phyloP scores from a whole-genome alignment of 2,113 vertebrate genomes.

The Melanerpes formicivorus region DNA sequence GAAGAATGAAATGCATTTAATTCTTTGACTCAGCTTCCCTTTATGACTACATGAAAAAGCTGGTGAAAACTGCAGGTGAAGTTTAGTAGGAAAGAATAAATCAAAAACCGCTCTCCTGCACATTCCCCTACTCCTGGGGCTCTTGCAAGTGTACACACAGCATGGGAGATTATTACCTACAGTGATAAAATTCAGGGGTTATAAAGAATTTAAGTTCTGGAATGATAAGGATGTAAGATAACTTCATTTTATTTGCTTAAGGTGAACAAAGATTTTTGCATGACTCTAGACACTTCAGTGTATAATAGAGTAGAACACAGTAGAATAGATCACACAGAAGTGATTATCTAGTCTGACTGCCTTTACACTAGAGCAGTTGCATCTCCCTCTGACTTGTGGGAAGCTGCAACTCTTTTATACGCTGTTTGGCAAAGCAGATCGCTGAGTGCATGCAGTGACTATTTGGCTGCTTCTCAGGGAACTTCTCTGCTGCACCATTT shows the following conservation, averaged over 20 bases:
- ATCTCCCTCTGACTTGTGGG: not conserved
- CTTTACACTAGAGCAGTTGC: not conserved
- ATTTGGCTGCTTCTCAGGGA: not conserved
- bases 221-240: not conserved
- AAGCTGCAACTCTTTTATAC: not conserved
- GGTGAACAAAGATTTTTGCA: not conserved
- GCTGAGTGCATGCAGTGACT: not conserved
- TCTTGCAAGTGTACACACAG: conserved; percentile 9
- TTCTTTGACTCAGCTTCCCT: conserved; percentile 46
- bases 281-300: not conserved
- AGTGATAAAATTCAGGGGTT: not conserved
- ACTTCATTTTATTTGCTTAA: not conserved
- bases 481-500: not conserved
- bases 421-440: not conserved
- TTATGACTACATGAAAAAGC: conserved; percentile 6
- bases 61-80: conserved; percentile 42
- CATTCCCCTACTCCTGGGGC: not conserved
- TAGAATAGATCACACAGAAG: not conserved
- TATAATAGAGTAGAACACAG: not conserved
- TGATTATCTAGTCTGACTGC: not conserved
- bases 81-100: conserved; percentile 36
- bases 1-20: conserved; percentile 56
- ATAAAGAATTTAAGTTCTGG: not conserved
- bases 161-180: not conserved
- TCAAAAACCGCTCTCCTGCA: conserved; percentile 1